Base-by-base conservation (phyloP, 2,113 vertebrate genomes). In the Plestiodon gilberti region DNA sequence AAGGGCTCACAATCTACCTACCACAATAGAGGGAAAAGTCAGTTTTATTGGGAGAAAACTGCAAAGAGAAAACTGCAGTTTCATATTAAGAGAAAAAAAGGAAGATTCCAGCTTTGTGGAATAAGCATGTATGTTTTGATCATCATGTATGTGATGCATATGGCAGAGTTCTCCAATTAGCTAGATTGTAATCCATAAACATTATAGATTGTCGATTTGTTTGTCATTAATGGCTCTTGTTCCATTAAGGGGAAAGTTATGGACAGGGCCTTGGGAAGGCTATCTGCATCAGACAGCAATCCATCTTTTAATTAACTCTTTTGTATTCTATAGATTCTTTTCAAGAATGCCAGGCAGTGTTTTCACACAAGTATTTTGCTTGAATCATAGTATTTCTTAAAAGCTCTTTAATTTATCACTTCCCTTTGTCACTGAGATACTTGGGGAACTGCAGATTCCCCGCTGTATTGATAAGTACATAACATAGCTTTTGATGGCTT, bases 21-120 rank as follows among this genome's bases (percentile, higher is more conserved):
- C 8, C 43, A 48, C 43, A 48, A n/a, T n/a, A n/a, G n/a, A 48
- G 43, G 8, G 4, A 48, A 48, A 5, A 48, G 43, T 5, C 4
- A 48, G 43, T 48, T 48, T 48, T 57, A 57, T 55, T 13, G 52
- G 52, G 52, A 55, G 52, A 55, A 55, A 55, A 8, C 52, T 2
- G 55, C 55, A 57, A 17, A 18, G 59, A 35, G 23, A 22, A 71
- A 74, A 64, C 0, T 61, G 43, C 76, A 81, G 78, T 55, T 14
- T 81, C 69, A 1, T n/a, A 33, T 18, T 11, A 73, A 82, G 48
- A 57, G 57, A 80, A n/a, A 28, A n/a, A 71, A 9, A 38, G 20
- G 85, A 11, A 61, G 91, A 30, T 38, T 59, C 15, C 40, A 73
- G 76, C 38, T n/a, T 10, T 73, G 74, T 40, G 64, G 84, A 74